Base-by-base conservation (phyloP, 2,888 invertebrate genomes). In the Silvanus unidentatus region DNA sequence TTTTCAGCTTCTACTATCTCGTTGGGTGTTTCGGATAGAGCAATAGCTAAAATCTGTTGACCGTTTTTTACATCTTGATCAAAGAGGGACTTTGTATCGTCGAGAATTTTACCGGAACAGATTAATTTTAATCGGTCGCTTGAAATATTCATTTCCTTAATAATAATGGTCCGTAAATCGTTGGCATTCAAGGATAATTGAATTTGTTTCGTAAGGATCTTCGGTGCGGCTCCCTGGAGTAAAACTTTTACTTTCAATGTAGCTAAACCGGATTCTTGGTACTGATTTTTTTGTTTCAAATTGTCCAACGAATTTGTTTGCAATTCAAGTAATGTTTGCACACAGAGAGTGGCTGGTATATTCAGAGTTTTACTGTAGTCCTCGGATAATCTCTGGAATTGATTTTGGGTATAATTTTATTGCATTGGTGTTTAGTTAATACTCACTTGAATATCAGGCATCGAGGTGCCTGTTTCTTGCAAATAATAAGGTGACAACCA, bases 401-500 rank as follows among this genome's bases (percentile, higher is more conserved):
- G 43, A n/a, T n/a, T n/a, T n/a, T n/a, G n/a, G n/a, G n/a, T n/a
- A n/a, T n/a, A 48, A 54, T 48, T 39, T 45, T 39, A 46, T 41
- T 44, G 36, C 37, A 28, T 47, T 43, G 15, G 37, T 35, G 40
- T 39, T 42, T 34, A 39, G n/a, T 39, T 54, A 40, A n/a, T 34
- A 34, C 52, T 55, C 59, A 79, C 78, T 73, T 66, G 73, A 60
- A 73, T 66, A 68, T 70, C 68, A 6, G 57, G 57, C 32, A 76
- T 75, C 34, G 73, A 73, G 42, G 73, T 58, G 1, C 76, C 77
- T 29, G 71, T 62, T 15, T 71, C 73, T 12, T 78, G 73, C 16
- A 68, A 65, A 39, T 78, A 78, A 64, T 82, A 89, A 0, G 89
- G 89, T 11, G 80, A 73, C 55, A 84, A 74, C 89, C 90, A 90